A percentile compares a stretch with the other conserved stretches of the same genome.
phyloP scores from a whole-genome alignment of 2,797 vertebrate genomes.

The Mormyrus hasselquistii region DNA sequence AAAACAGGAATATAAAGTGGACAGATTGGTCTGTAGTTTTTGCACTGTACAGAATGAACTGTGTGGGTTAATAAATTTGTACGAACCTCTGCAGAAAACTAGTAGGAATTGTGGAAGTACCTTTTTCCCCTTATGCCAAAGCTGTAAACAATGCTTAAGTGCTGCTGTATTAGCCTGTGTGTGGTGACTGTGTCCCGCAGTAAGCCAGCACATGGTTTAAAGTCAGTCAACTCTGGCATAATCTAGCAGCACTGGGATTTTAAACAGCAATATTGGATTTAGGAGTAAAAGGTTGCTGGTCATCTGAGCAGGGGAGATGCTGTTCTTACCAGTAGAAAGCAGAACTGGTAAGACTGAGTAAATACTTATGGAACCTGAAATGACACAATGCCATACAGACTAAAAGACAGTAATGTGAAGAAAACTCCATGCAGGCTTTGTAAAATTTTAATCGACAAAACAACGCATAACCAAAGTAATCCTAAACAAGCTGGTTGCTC shows the following conservation, averaged over 20 bases:
- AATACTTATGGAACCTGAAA: not conserved
- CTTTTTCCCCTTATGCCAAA: not conserved
- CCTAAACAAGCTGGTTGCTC: not conserved
- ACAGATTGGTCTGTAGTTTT: not conserved
- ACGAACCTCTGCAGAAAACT: not conserved
- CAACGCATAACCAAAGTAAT: not conserved
- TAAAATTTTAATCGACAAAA: constrained; percentile 4
- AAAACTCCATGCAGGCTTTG: not conserved
- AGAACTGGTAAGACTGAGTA: not conserved
- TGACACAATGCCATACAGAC: not conserved
- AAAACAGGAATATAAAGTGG: not conserved
- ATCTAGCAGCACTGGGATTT: not conserved
- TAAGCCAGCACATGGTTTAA: not conserved
- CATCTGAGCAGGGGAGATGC: not conserved
- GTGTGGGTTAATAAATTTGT: constrained; percentile 4
- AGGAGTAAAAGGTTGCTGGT: not conserved
- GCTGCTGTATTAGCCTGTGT: not conserved
- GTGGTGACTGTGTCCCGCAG: not conserved
- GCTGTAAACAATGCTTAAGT: not conserved
- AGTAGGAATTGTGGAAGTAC: not conserved
- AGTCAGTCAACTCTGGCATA: not conserved
- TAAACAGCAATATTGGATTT: not conserved
- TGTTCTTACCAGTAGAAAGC: not conserved
- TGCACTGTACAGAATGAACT: not conserved
- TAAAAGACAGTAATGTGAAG: not conserved